phyloP scores from a whole-genome alignment of 2,797 vertebrate species.

The Enteromius anoplus region DNA sequence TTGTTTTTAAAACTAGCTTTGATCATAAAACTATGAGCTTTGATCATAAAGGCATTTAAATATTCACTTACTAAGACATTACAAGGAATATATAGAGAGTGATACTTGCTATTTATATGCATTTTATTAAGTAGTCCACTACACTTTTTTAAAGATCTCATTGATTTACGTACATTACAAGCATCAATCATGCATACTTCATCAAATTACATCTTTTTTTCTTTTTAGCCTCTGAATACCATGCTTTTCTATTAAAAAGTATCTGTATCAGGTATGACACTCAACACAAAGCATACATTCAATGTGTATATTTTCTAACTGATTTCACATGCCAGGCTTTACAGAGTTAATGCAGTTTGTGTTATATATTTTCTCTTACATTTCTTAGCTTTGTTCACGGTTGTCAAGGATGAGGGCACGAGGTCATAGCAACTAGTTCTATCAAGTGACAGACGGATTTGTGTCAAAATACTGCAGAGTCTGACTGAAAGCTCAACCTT shows the following conservation, averaged over 20 bases:
- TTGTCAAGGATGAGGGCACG: neutral
- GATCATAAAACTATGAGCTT: neutral
- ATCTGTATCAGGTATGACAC: neutral
- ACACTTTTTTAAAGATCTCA: too few relatives aligned
- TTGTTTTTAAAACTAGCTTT: neutral
- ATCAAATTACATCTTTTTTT: too few relatives aligned
- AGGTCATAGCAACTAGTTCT: neutral
- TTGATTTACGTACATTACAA: too few relatives aligned
- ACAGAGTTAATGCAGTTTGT: neutral
- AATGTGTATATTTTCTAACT: neutral
- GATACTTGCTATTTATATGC: too few relatives aligned
- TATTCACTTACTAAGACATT: neutral
- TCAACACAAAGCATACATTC: neutral
- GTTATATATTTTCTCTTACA: neutral
- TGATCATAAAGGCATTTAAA: neutral
- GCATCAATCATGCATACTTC: too few relatives aligned
- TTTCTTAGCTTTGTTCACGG: neutral
- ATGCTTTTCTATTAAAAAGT: neutral
- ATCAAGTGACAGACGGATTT: conserved; percentile 11
- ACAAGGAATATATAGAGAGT: neutral
- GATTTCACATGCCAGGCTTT: neutral
- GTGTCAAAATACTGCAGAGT: conserved; percentile 3
- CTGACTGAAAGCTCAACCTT: neutral
- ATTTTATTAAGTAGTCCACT: too few relatives aligned
- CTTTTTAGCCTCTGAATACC: too few relatives aligned